A percentile compares a stretch with the other conserved stretches of the same genome.
phyloP scores from a whole-genome alignment of 2,888 invertebrate species.

The Cosmorhoe ocellata region DNA sequence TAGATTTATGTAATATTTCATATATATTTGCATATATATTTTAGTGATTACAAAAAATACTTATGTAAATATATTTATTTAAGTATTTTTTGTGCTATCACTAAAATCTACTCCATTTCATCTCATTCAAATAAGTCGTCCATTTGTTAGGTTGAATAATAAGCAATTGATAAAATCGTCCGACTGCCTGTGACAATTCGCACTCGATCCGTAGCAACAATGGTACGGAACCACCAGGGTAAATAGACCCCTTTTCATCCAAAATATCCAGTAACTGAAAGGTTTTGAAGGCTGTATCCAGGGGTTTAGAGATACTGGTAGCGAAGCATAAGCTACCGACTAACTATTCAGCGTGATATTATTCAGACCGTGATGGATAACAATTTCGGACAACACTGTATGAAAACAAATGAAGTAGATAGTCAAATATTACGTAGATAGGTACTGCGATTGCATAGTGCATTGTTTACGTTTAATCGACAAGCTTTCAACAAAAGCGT shows the following conservation, averaged over 20 bases:
- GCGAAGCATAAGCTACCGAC: constrained; percentile 60
- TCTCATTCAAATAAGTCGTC: constrained; percentile 58
- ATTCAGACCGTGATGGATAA: constrained; percentile 76
- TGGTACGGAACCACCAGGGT: constrained; percentile 55
- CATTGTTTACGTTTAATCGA: constrained; percentile 6
- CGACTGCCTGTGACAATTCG: constrained; percentile 76
- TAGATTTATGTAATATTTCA: too few species aligned
- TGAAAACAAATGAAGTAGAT: constrained; percentile 67
- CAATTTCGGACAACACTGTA: constrained; percentile 74
- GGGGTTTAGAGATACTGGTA: constrained; percentile 51
- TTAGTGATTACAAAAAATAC: too few species aligned
- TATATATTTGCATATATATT: too few species aligned
- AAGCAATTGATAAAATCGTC: constrained; percentile 74
- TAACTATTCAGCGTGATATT: constrained; percentile 72
- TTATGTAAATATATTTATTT: too few species aligned
- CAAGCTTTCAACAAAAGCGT: constrained; percentile 23
- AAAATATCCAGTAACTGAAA: constrained; percentile 39
- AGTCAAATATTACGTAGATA: constrained; percentile 41
- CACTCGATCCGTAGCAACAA: constrained; percentile 73
- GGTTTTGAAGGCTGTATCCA: constrained; percentile 47
- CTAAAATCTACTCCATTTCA: constrained; percentile 29
- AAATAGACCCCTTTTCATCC: constrained; percentile 43
- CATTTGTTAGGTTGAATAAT: constrained; percentile 70
- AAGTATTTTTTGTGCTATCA: too few species aligned
- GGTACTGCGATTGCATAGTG: constrained; percentile 21